Base-by-base conservation (phyloP, 2,113 vertebrate genomes). In the Thalassoma bifasciatum region DNA sequence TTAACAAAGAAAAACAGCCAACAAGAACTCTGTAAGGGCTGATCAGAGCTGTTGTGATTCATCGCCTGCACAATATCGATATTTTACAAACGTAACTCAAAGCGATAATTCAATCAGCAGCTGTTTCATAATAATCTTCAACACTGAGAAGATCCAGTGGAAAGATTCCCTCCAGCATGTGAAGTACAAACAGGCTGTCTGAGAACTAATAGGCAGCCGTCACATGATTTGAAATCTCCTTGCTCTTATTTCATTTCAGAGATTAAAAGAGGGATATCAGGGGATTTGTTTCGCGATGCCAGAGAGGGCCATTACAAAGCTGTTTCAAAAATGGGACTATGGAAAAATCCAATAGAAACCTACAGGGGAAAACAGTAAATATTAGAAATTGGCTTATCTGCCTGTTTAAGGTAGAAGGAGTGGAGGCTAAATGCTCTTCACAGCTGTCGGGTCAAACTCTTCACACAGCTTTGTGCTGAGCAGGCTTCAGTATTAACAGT, bases 261-360 rank as follows among this genome's bases (percentile, higher is more conserved):
- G 91, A 93, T 94, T 93, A 94, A 92, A 90, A 77, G 83, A 81
- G 82, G 90, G 88, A 88, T 92, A 89, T 92, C 72, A 86, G 72
- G 56, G 90, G 90, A 93, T 92, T 92, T 88, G 80, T 77, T 85
- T 82, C 79, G 56, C 53, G 73, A 91, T 88, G 88, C 82, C 85
- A 85, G 66, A 76, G 81, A 69, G 73, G 72, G 86, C 86, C 79
- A 81, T 84, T 63, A 91, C 82, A 86, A 83, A 89, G 89, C 88
- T 86, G 77, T 81, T 90, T 88, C 56, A 77, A 81, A 90, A 86
- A 87, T 83, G 67, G 75, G 83, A 89, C 75, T 86, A 77, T 57
- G 68, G 61, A 81, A 86, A 88, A 89, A 90, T 83, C 74, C 81
- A 85, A 84, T 78, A 83, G 73, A 72, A 82, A 72, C 36, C 67